phyloP scores from a whole-genome alignment of 2,888 invertebrate species.

The Resseliella maxima region DNA sequence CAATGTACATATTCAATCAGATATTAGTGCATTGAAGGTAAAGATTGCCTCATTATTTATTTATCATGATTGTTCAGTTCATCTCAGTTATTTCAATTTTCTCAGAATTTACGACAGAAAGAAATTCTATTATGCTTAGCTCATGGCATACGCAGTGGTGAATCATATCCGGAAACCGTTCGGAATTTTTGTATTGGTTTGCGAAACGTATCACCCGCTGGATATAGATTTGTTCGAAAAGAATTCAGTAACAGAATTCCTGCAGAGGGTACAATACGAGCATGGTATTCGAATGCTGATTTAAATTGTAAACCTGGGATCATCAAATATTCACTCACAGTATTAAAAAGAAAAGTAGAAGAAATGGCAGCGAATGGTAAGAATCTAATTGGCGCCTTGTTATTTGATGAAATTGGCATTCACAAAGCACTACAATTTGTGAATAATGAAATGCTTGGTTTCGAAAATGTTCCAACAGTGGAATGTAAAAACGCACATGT shows the following conservation, averaged over 20 bases:
- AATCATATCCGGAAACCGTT: not conserved
- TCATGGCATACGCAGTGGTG: not conserved
- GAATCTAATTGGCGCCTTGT: not conserved
- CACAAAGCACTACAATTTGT: not conserved
- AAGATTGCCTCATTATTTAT: not conserved
- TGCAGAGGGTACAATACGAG: not conserved
- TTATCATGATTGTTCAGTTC: not conserved
- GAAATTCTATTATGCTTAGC: not conserved
- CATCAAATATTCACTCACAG: not conserved
- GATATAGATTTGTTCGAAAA: not conserved
- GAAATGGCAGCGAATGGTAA: not conserved
- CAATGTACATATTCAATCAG: too few species aligned
- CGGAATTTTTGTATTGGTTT: not conserved
- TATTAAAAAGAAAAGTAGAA: not conserved
- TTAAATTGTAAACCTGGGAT: not conserved
- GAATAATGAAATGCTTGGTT: not conserved
- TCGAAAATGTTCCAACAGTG: not conserved
- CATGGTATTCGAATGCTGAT: not conserved
- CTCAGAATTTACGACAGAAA: not conserved
- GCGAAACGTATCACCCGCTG: not conserved
- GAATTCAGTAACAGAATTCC: not conserved
- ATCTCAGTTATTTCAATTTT: not conserved
- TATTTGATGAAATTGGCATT: not conserved
- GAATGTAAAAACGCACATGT: not conserved
- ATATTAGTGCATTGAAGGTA: too few species aligned